These are phyloP conservation scores for Contarinia nasturtii DNA, from an alignment of 1,140 invertebrate genomes.

Conservation along the genomic window DNA sequence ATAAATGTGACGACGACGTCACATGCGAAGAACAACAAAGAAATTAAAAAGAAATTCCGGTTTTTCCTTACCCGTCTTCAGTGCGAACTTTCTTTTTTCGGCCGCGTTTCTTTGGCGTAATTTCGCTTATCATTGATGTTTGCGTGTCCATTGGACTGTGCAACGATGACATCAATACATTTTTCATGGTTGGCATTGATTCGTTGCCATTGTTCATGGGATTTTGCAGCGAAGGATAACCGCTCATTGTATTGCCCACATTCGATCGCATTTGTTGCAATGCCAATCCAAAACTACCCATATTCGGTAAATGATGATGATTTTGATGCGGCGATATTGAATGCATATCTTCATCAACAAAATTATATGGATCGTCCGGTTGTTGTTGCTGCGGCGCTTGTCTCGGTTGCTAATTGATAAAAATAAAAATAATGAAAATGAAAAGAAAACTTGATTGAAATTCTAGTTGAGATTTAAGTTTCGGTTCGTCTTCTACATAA, in stretches of 20 bases:
- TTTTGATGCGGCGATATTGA: slow-evolving; percentile 1
- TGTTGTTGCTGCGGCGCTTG: slow-evolving; percentile 1
- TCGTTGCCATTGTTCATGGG: neutral
- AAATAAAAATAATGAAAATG: too few relatives aligned
- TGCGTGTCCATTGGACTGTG: neutral
- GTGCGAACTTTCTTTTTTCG: slow-evolving; percentile 58
- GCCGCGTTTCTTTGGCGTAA: slow-evolving; percentile 53
- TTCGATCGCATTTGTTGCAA: neutral
- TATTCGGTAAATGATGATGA: neutral
- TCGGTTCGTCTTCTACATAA: too few relatives aligned
- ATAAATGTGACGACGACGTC: too few relatives aligned
- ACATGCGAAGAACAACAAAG: too few relatives aligned
- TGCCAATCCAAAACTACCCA: neutral
- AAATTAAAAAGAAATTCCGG: too few relatives aligned
- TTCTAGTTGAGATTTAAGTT: too few relatives aligned
- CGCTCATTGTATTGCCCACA: neutral
- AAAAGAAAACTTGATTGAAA: too few relatives aligned
- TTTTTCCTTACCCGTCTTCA: slow-evolving; percentile 27
- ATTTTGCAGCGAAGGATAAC: neutral
- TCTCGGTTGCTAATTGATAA: slow-evolving; percentile 14
- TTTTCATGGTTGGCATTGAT: neutral
- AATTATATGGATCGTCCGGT: slow-evolving; percentile 53
- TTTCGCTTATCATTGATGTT: slow-evolving; percentile 27
- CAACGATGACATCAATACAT: neutral
- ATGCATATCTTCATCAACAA: slow-evolving; percentile 47